These are phyloP conservation scores for Dipus sagitta DNA, from an alignment of 2,797 vertebrate genomes.

Conservation along the genomic window DNA sequence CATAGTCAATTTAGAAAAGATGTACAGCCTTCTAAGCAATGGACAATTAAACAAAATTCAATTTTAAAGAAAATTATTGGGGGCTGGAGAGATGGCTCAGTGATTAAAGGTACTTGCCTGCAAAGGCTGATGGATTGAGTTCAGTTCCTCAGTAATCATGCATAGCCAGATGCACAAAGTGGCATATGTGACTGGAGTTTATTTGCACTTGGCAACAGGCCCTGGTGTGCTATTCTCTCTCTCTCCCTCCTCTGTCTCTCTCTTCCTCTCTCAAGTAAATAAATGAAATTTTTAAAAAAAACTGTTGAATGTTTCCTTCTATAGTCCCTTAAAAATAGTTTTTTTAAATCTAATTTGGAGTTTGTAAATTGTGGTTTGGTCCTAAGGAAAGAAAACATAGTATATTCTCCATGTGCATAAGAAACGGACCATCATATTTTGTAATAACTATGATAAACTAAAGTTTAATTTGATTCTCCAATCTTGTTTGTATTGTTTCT, in stretches of 20 bases:
- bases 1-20: conserved; percentile 45
- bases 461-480: too few relatives aligned
- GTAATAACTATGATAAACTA: conserved; percentile 25
- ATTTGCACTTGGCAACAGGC: too few relatives aligned
- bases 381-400: conserved; percentile 44
- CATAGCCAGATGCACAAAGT: too few relatives aligned
- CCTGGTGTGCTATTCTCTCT: too few relatives aligned
- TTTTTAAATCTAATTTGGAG: conserved; percentile 33
- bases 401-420: conserved; percentile 29
- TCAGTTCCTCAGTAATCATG: too few relatives aligned
- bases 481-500: conserved; percentile 21
- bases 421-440: conserved; percentile 36
- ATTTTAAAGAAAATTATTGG: conserved; percentile 53
- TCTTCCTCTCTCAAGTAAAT: too few relatives aligned
- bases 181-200: too few relatives aligned
- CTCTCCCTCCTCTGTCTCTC: too few relatives aligned
- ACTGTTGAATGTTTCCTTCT: conserved; percentile 46
- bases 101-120: too few relatives aligned
- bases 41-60: conserved; percentile 56
- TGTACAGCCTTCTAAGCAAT: conserved; percentile 1
- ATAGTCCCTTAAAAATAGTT: conserved; percentile 39
- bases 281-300: not conserved
- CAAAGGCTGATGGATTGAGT: too few relatives aligned
- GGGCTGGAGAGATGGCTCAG: too few relatives aligned
- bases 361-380: conserved; percentile 18